Conservation (phyloP, 2,888 invertebrate species). For the Teleogryllus oceanicus region DNA sequence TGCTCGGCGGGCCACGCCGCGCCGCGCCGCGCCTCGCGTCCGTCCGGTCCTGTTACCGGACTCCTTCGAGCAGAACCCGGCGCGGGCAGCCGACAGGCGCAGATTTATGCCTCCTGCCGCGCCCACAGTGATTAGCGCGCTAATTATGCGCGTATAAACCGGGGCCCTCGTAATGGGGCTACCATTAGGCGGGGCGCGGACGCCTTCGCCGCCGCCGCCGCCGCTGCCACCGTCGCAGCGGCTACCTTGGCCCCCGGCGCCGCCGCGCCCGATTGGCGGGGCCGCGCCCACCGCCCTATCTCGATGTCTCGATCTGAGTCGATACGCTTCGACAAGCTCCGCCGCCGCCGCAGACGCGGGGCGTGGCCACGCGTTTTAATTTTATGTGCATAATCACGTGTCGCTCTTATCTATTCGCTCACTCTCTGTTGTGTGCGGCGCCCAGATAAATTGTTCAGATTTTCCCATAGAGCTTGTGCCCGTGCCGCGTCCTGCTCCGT, state of each 20-base stretch:
- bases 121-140: neutral
- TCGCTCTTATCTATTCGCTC: neutral
- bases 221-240: too few species aligned
- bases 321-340: conserved; percentile 6
- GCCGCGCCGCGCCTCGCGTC: neutral
- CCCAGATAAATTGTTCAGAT: neutral
- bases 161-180: neutral
- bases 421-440: neutral
- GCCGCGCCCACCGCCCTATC: too few species aligned
- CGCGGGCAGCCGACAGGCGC: conserved; percentile 1
- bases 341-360: neutral
- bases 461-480: neutral
- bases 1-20: neutral
- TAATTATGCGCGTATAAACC: neutral
- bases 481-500: neutral
- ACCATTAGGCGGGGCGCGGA: neutral
- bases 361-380: neutral
- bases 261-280: too few species aligned
- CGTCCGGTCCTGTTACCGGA: neutral
- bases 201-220: neutral
- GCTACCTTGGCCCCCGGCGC: too few species aligned
- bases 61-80: conserved; percentile 18
- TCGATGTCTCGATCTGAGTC: neutral
- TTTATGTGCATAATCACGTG: conserved; percentile 4
- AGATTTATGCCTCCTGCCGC: conserved; percentile 1